Evolutionary conservation across 2,888 invertebrate species (phyloP).

Genomic region (Pseudanteris insignis): DNA sequence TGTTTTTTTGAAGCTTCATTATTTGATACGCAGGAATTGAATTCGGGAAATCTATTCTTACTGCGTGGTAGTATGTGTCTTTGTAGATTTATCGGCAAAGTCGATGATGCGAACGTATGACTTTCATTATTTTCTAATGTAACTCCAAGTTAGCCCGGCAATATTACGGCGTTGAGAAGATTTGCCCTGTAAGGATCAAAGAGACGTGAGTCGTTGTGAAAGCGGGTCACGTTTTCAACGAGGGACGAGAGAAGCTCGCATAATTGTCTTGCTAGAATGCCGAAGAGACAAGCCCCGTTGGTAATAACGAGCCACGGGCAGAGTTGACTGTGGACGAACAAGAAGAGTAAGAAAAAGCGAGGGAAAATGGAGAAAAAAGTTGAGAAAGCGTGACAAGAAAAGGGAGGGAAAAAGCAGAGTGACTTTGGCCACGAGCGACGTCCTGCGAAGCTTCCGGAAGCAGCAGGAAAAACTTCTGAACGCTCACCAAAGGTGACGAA

Average conservation of each 20-base stretch:
- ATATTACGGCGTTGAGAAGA: slow-evolving; percentile 34
- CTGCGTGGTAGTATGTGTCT: slow-evolving; percentile 9
- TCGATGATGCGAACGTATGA: slow-evolving; percentile 33
- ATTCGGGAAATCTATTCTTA: slow-evolving; percentile 26
- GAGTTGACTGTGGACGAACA: slow-evolving; percentile 5
- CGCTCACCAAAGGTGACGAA: slow-evolving; percentile 1
- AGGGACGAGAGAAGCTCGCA: slow-evolving; percentile 32
- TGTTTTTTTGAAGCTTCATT: no score
- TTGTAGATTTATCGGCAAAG: slow-evolving; percentile 42
- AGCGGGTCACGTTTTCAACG: slow-evolving; percentile 47
- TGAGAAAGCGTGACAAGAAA: no score
- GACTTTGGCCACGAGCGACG: slow-evolving; percentile 1
- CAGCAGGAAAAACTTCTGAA: slow-evolving; percentile 23
- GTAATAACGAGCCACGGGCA: slow-evolving; percentile 39
- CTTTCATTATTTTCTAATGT: slow-evolving; percentile 46
- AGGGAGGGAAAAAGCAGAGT: no score
- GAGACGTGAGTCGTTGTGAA: slow-evolving; percentile 44
- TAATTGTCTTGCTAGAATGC: slow-evolving; percentile 48
- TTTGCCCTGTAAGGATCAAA: slow-evolving; percentile 39
- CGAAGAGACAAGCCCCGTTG: slow-evolving; percentile 3
- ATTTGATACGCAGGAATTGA: slow-evolving; percentile 22
- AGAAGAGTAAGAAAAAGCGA: slow-evolving; percentile 3
- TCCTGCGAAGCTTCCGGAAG: slow-evolving; percentile 14
- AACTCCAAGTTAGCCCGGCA: slow-evolving; percentile 30
- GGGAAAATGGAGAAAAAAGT: not conserved